Percentiles rank a stretch among this genome's conserved stretches.
Evolutionary conservation across 2,113 vertebrate species (phyloP).

Genomic region (Gorsachius goisagi): DNA sequence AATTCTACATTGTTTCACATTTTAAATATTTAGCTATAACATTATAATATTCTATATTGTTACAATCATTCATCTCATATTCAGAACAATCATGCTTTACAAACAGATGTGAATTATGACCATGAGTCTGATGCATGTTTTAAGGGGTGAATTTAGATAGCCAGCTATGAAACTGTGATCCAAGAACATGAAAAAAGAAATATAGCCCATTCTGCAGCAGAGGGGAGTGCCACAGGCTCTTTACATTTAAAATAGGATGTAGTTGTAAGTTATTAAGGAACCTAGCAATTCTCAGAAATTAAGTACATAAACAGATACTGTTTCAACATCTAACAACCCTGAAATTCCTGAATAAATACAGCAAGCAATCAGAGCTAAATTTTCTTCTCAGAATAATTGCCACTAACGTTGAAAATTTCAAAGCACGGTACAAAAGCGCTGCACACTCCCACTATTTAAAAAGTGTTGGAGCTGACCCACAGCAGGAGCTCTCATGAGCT

Average conservation of each 20-base stretch:
- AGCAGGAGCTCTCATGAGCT: background rate
- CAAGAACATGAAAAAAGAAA: background rate
- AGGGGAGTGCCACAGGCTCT: background rate
- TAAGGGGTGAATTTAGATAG: background rate
- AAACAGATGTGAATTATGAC: background rate
- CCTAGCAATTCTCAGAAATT: background rate
- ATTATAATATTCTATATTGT: background rate
- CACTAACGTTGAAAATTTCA: background rate
- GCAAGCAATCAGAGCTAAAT: background rate
- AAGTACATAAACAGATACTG: background rate
- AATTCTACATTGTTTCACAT: background rate
- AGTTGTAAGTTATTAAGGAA: background rate
- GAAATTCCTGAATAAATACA: background rate
- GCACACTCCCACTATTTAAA: background rate
- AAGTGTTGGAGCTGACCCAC: slow-evolving; percentile 14
- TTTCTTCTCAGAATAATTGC: background rate
- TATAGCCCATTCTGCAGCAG: background rate
- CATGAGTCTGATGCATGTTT: background rate
- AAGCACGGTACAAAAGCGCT: background rate
- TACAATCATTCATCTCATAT: background rate
- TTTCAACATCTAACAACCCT: background rate
- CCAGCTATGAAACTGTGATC: background rate
- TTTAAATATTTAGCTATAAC: background rate
- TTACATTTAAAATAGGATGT: background rate
- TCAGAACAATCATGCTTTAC: background rate